Evolutionary conservation across 92 coral and sea anemone species (phyloP).

Genomic region (Heliopora coerulea): DNA sequence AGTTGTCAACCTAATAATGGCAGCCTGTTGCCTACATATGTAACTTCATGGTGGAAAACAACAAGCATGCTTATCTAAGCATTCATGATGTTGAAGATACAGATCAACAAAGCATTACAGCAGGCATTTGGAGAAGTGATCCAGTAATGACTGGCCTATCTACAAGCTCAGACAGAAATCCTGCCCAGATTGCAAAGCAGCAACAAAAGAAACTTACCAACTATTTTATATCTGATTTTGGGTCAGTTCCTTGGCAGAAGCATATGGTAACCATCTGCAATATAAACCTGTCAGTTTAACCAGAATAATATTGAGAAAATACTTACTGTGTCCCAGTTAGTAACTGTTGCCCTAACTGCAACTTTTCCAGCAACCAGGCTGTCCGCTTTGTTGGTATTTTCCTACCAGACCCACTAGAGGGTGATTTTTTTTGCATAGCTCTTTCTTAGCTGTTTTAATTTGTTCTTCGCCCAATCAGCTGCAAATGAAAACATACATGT

Average conservation of each 20-base stretch:
- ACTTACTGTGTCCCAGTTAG: conserved; percentile 49
- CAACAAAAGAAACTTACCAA: conserved; percentile 44
- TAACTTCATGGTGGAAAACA: conserved; percentile 47
- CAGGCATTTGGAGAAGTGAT: conserved; percentile 52
- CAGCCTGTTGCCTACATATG: conserved; percentile 47
- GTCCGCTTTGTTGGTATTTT: conserved; percentile 39
- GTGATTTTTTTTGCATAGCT: conserved; percentile 37
- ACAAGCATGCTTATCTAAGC: conserved; percentile 55
- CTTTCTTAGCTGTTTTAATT: too few species aligned
- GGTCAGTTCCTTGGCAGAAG: conserved; percentile 56
- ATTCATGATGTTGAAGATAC: conserved; percentile 47
- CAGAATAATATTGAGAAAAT: neutral
- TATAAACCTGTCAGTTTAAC: neutral
- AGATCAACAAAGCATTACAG: conserved; percentile 25
- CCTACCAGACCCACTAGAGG: conserved; percentile 44
- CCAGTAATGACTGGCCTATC: conserved; percentile 27
- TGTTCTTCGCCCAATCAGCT: too few species aligned
- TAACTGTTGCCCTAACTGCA: conserved; percentile 45
- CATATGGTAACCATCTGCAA: conserved; percentile 23
- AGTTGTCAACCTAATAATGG: conserved; percentile 36
- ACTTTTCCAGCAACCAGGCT: conserved; percentile 41
- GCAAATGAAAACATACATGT: too few species aligned
- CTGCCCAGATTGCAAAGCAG: conserved; percentile 49
- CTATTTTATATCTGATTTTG: conserved; percentile 42
- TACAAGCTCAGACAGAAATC: too few species aligned